Percentiles rank a stretch among this genome's conserved stretches.
Evolutionary conservation across 37 sponge, comb jelly and placozoan genomes (phyloP).

Genomic region (Aphrocallistes beatrix): DNA sequence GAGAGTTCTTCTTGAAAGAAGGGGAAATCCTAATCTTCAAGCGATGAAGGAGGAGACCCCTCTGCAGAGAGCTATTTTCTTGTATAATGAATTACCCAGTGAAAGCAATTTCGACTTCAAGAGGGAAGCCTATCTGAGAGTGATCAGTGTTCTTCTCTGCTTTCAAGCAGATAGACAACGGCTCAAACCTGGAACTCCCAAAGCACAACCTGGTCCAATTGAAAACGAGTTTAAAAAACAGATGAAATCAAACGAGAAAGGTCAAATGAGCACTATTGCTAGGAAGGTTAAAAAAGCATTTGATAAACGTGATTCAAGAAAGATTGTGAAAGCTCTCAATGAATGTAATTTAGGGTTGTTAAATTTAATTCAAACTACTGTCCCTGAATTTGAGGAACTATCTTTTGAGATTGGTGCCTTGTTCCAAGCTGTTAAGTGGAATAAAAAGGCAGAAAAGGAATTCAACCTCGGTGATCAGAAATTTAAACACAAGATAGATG

Average conservation of each 20-base stretch:
- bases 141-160: neutral
- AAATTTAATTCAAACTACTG: neutral
- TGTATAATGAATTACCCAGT: neutral
- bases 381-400: neutral
- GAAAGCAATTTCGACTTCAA: neutral
- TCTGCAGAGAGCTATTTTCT: neutral
- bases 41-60: slow-evolving; percentile 11
- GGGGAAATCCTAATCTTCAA: slow-evolving; percentile 9
- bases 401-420: slow-evolving; percentile 11
- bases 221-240: slow-evolving; percentile 4
- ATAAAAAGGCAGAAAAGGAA: neutral
- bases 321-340: neutral
- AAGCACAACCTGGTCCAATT: neutral
- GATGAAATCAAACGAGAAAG: neutral
- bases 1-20: neutral
- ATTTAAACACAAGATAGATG: neutral
- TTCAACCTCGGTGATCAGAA: neutral
- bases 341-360: neutral
- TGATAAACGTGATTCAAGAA: neutral
- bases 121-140: neutral
- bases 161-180: slow-evolving; percentile 13
- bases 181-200: slow-evolving; percentile 2
- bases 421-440: slow-evolving; percentile 15
- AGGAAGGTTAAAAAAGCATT: neutral
- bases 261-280: neutral